These are phyloP conservation scores for Hemithea aestivaria DNA, from an alignment of 2,888 invertebrate genomes.

Conservation along the genomic window DNA sequence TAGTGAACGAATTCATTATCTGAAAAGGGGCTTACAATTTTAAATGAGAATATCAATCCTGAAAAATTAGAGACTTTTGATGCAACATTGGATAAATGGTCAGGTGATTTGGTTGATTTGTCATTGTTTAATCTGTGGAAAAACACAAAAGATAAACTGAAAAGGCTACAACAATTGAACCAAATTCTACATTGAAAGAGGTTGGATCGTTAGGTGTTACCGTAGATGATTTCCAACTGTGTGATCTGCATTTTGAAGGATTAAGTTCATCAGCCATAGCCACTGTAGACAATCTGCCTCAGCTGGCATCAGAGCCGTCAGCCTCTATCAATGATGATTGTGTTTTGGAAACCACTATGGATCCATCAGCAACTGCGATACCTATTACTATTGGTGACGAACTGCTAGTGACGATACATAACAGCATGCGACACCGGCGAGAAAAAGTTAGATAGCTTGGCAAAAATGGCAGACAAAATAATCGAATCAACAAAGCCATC, in stretches of 20 bases:
- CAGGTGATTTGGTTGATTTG: conserved; percentile 16
- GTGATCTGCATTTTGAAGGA: conserved; percentile 18
- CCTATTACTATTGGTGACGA: conserved; percentile 21
- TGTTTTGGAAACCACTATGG: conserved; percentile 20
- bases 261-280: conserved; percentile 16
- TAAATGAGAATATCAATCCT: conserved; percentile 15
- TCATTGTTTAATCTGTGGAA: conserved; percentile 23
- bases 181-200: conserved; percentile 19
- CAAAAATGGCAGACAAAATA: conserved; percentile 18
- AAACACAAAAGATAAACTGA: conserved; percentile 20
- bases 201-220: conserved; percentile 8
- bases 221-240: conserved; percentile 14
- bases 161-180: conserved; percentile 13
- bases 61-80: conserved; percentile 19
- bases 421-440: conserved; percentile 18
- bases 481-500: conserved; percentile 18
- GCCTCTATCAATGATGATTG: conserved; percentile 17
- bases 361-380: conserved; percentile 23
- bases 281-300: conserved; percentile 3
- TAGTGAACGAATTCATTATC: conserved; percentile 20
- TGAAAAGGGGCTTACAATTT: conserved; percentile 19
- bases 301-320: conserved; percentile 4
- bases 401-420: conserved; percentile 17
- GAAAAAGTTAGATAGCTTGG: too few relatives aligned
- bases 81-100: conserved; percentile 17